A percentile compares a stretch with the other conserved stretches of the same genome.
These are phyloP conservation scores for Athene cunicularia DNA, from an alignment of 2,113 vertebrate species.

Conservation along the genomic window DNA sequence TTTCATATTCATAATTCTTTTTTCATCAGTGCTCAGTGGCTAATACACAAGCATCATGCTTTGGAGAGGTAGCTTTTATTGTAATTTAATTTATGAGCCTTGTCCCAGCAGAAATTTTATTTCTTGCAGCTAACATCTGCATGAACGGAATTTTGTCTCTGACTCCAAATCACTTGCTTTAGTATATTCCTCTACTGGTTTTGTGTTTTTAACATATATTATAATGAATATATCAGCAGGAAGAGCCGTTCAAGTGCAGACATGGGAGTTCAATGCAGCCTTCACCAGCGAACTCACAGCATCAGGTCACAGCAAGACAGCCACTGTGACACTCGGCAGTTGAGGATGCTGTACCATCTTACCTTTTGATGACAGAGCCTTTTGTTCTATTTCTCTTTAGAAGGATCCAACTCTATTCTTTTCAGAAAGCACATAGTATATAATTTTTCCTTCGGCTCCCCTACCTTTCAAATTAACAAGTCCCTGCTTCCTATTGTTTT, in stretches of 20 bases:
- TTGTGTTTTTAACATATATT: background rate
- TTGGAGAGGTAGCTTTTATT: background rate
- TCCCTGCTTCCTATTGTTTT: background rate
- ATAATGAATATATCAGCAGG: background rate
- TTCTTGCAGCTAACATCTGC: background rate
- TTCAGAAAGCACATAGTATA: background rate
- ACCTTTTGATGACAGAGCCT: background rate
- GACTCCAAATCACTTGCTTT: background rate
- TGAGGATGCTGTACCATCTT: background rate
- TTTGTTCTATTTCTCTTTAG: background rate
- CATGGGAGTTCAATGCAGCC: background rate
- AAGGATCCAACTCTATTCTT: background rate
- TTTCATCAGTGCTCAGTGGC: background rate
- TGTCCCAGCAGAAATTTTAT: background rate
- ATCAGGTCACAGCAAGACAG: background rate
- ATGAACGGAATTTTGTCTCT: background rate
- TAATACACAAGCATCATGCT: background rate
- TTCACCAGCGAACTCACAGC: background rate
- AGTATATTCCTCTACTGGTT: background rate
- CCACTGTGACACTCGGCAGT: background rate
- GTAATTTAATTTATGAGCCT: background rate
- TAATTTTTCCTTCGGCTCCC: background rate
- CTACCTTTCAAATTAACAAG: slow-evolving; percentile 25
- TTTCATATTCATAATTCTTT: background rate
- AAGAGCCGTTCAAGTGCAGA: background rate